A percentile compares a stretch with the other conserved stretches of the same genome.
These are phyloP conservation scores for Scaptomyza caliginosa DNA, from an alignment of 2,888 invertebrate genomes.

Conservation along the genomic window DNA sequence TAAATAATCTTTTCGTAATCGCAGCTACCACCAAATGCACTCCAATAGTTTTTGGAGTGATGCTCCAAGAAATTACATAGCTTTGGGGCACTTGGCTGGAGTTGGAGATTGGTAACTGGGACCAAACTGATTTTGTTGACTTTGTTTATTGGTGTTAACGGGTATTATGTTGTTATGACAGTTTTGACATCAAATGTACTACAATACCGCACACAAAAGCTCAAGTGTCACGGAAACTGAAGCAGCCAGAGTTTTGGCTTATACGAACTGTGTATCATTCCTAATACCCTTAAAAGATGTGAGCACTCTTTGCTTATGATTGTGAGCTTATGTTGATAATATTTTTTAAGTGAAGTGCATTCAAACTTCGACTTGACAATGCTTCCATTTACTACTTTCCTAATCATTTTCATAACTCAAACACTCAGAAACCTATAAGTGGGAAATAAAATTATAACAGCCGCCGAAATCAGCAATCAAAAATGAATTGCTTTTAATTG, in stretches of 20 bases:
- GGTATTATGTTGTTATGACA: conserved; percentile 75
- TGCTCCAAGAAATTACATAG: conserved; percentile 60
- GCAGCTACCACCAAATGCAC: conserved; percentile 70
- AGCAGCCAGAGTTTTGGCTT: conserved; percentile 27
- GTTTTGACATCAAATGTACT: conserved; percentile 58
- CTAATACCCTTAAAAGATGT: conserved; percentile 7
- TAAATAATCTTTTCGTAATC: conserved; percentile 70
- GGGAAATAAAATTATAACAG: conserved; percentile 66
- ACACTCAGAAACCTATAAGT: conserved; percentile 43
- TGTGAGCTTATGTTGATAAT: not conserved
- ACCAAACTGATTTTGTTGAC: conserved; percentile 2
- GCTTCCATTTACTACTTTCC: not conserved
- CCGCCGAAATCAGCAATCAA: conserved; percentile 67
- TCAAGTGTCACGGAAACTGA: conserved; percentile 69
- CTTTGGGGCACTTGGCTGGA: conserved; percentile 12
- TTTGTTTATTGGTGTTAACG: conserved; percentile 47
- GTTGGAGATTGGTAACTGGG: conserved; percentile 11
- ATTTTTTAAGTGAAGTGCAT: conserved; percentile 9
- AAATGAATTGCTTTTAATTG: conserved; percentile 77
- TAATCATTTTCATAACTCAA: conserved; percentile 26
- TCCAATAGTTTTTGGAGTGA: conserved; percentile 49
- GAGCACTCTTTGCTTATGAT: conserved; percentile 1
- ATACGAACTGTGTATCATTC: conserved; percentile 1
- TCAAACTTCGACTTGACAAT: conserved; percentile 6
- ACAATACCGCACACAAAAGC: conserved; percentile 10